phyloP scores from a whole-genome alignment of 2,113 vertebrate genomes.

The Daphoenositta chrysoptera region DNA sequence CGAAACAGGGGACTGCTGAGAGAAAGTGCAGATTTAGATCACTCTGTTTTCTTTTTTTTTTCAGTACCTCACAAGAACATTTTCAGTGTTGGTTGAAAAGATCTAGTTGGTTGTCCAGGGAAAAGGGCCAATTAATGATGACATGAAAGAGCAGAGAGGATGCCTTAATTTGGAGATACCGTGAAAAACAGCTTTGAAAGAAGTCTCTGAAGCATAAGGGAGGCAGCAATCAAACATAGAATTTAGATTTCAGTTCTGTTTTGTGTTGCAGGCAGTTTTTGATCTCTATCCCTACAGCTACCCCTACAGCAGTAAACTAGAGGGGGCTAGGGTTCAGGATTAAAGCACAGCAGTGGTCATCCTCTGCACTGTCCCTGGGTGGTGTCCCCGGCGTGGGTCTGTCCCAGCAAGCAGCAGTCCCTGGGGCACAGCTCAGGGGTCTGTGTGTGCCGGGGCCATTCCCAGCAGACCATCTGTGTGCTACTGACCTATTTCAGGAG shows the following conservation, averaged over 20 bases:
- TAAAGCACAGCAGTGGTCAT: background rate
- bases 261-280: background rate
- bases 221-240: background rate
- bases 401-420: background rate
- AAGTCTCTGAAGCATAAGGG: background rate
- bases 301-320: background rate
- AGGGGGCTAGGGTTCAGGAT: background rate
- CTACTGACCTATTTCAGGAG: background rate
- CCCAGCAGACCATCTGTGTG: background rate
- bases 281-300: background rate
- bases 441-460: fast-evolving
- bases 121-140: background rate
- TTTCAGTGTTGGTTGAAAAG: background rate
- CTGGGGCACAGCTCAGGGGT: background rate
- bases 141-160: background rate
- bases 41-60: background rate
- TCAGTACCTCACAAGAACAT: background rate
- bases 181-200: background rate
- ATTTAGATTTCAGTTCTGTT: background rate
- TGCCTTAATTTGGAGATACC: background rate
- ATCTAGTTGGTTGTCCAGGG: background rate
- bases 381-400: background rate
- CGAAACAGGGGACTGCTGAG: background rate
- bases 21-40: background rate
- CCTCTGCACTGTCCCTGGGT: background rate